Conservation (phyloP, 2,113 vertebrate genomes). For the Austrofundulus limnaeus region DNA sequence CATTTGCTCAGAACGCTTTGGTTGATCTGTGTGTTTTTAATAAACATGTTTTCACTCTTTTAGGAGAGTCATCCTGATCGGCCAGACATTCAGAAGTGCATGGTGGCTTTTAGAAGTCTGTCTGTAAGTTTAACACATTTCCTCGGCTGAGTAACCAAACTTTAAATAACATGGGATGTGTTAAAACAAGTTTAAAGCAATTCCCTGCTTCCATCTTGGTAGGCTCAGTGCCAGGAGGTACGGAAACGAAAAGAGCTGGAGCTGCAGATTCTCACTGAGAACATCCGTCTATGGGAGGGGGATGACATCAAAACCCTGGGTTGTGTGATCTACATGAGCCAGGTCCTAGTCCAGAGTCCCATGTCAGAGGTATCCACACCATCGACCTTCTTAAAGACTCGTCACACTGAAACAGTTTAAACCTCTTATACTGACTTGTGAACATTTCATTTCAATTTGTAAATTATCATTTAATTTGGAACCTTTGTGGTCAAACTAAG, state of each 20-base stretch:
- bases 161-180: not conserved
- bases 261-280: constrained; percentile 92
- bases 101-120: constrained; percentile 93
- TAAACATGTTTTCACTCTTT: constrained; percentile 5
- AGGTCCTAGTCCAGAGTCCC: constrained; percentile 89
- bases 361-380: constrained; percentile 72
- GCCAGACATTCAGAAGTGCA: constrained; percentile 94
- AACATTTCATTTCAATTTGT: too few relatives aligned
- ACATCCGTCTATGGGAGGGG: constrained; percentile 95
- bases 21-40: not conserved
- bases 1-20: not conserved
- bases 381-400: too few relatives aligned
- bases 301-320: constrained; percentile 95
- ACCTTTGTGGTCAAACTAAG: too few relatives aligned
- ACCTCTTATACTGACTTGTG: too few relatives aligned
- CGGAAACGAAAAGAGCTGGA: constrained; percentile 96
- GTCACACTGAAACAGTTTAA: too few relatives aligned
- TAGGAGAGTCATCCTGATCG: constrained; percentile 94
- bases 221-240: constrained; percentile 97
- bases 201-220: constrained; percentile 25
- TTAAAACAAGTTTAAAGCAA: not conserved
- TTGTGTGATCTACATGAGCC: constrained; percentile 94
- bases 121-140: constrained; percentile 82
- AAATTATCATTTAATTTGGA: not conserved
- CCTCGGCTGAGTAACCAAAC: not conserved